A percentile compares a stretch with the other conserved stretches of the same genome.
phyloP scores from a whole-genome alignment of 2,797 vertebrate genomes.

The Tympanoctomys barrerae region DNA sequence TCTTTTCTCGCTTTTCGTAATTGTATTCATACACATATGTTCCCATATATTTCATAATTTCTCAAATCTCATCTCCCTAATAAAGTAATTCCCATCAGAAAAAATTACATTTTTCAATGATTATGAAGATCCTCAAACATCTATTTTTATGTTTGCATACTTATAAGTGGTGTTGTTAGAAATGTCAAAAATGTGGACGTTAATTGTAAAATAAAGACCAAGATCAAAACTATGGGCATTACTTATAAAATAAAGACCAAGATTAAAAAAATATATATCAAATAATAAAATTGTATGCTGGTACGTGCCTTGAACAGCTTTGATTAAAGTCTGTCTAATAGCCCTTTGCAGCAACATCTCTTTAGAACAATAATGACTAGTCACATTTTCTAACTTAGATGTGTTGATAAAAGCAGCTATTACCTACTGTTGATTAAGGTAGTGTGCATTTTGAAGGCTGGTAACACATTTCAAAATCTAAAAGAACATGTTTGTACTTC shows the following conservation, averaged over 20 bases:
- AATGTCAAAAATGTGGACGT: neutral
- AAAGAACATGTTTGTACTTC: neutral
- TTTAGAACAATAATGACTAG: neutral
- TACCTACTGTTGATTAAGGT: neutral
- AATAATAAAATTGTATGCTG: neutral
- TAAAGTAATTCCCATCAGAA: neutral
- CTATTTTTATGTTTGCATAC: neutral
- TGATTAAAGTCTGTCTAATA: neutral
- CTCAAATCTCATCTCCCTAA: neutral
- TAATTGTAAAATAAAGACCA: neutral
- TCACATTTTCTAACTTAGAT: neutral
- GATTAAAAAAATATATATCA: neutral
- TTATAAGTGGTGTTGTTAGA: neutral
- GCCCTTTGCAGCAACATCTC: neutral
- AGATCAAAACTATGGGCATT: neutral
- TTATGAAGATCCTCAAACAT: neutral
- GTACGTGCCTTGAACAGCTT: neutral
- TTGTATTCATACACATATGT: neutral
- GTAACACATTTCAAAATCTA: neutral
- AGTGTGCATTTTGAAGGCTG: neutral
- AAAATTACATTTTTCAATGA: neutral
- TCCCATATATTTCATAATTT: neutral
- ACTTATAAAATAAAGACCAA: conserved; percentile 20
- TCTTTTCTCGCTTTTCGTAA: neutral
- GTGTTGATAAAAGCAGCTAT: neutral